A percentile compares a stretch with the other conserved stretches of the same genome.
Conservation (phyloP, 2,113 vertebrate genomes). For the Athene noctua region DNA sequence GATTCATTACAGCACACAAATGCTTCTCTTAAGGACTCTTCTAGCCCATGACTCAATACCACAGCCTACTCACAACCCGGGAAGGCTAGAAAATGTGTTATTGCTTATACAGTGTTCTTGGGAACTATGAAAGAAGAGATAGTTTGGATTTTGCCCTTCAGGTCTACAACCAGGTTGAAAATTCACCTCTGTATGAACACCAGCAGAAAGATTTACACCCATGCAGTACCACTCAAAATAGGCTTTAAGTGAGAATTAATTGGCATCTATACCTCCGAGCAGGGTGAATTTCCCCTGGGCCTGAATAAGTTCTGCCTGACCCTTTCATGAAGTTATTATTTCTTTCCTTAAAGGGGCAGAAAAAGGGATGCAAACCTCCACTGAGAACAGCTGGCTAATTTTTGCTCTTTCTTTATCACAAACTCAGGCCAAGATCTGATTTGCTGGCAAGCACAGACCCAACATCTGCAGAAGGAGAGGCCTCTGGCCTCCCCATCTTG, state of each 20-base stretch:
- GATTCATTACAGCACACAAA: neutral
- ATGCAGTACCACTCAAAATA: neutral
- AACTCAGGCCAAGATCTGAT: neutral
- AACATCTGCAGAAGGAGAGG: conserved; percentile 64
- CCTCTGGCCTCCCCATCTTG: neutral
- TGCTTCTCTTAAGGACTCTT: neutral
- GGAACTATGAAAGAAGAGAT: neutral
- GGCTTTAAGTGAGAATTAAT: conserved; percentile 36
- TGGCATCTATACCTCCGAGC: neutral
- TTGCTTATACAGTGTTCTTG: neutral
- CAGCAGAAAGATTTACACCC: neutral
- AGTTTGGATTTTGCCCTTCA: neutral
- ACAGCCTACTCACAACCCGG: neutral
- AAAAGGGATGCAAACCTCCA: conserved; percentile 22
- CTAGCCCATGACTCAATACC: neutral
- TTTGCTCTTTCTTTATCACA: conserved; percentile 44
- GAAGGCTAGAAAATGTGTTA: neutral
- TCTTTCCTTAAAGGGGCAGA: conserved; percentile 12
- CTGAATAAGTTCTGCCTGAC: neutral
- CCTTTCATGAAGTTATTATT: conserved; percentile 10
- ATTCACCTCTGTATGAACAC: neutral
- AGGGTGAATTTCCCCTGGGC: conserved; percentile 23
- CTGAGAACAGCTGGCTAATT: conserved; percentile 58
- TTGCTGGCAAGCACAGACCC: conserved; percentile 53
- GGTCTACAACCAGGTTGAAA: neutral